Percentiles rank a stretch among this genome's conserved stretches.
Evolutionary conservation across 2,888 invertebrate genomes (phyloP).

Genomic region (Pediacus dermestoides): DNA sequence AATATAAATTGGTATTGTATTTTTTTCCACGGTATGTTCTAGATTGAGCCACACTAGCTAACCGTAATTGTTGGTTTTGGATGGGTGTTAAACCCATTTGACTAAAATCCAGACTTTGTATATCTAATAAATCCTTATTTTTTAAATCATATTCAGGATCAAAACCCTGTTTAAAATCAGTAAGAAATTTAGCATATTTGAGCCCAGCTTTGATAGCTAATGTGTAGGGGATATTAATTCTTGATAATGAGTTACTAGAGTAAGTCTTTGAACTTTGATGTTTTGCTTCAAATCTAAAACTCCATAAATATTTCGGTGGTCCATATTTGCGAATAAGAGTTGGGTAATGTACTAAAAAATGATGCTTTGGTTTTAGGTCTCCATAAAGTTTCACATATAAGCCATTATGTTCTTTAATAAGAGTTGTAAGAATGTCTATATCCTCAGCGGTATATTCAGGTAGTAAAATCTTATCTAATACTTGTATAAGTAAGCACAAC

Average conservation of each 20-base stretch:
- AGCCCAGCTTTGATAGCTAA: slow-evolving; percentile 10
- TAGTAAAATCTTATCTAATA: slow-evolving; percentile 4
- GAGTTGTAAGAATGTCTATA: not conserved
- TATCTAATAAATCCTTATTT: too few relatives aligned
- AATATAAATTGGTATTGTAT: slow-evolving; percentile 6
- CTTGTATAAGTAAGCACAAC: slow-evolving; percentile 5
- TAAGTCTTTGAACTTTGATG: slow-evolving; percentile 9
- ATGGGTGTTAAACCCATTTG: too few relatives aligned
- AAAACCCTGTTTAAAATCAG: slow-evolving; percentile 7
- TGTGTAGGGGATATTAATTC: slow-evolving; percentile 11
- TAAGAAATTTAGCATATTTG: slow-evolving; percentile 12
- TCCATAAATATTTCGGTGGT: slow-evolving; percentile 12
- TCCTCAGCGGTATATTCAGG: not conserved
- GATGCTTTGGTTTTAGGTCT: slow-evolving; percentile 11
- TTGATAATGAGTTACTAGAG: slow-evolving; percentile 6
- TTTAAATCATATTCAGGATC: too few relatives aligned
- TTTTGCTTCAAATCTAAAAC: slow-evolving; percentile 11
- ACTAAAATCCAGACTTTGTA: too few relatives aligned
- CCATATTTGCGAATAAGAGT: slow-evolving; percentile 11
- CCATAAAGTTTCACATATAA: slow-evolving; percentile 6
- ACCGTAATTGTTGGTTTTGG: slow-evolving; percentile 10
- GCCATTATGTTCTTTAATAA: slow-evolving; percentile 2
- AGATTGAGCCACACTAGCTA: slow-evolving; percentile 6
- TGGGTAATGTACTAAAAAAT: slow-evolving; percentile 14
- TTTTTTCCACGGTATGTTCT: slow-evolving; percentile 9